These are phyloP conservation scores for Monoplex corrugatus DNA, from an alignment of 2,888 invertebrate species.

Conservation along the genomic window DNA sequence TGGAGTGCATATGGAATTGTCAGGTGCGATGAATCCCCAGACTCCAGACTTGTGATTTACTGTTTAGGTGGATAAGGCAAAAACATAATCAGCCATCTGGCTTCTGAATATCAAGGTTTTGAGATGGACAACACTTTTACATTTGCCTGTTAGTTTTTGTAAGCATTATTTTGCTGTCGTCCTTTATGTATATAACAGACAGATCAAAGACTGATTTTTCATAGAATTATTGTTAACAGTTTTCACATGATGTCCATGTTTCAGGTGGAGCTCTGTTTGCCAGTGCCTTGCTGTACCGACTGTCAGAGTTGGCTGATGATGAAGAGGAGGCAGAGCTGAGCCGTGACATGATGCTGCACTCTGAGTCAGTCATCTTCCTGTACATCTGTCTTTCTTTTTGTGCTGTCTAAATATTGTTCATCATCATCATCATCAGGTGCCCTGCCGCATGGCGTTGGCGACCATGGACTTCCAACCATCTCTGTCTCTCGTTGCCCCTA, in stretches of 20 bases:
- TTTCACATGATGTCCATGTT: neutral
- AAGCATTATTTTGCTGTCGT: too few relatives aligned
- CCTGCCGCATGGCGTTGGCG: too few relatives aligned
- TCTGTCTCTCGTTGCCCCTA: too few relatives aligned
- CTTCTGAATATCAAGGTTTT: too few relatives aligned
- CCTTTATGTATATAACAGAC: neutral
- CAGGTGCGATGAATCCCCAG: too few relatives aligned
- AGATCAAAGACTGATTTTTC: neutral
- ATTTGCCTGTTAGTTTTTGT: neutral
- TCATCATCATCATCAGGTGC: too few relatives aligned
- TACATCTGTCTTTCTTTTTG: neutral
- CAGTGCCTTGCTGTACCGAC: slow-evolving; percentile 72
- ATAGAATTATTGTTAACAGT: neutral
- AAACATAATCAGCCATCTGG: too few relatives aligned
- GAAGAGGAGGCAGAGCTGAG: slow-evolving; percentile 79
- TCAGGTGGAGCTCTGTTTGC: slow-evolving; percentile 71
- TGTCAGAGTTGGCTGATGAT: slow-evolving; percentile 72
- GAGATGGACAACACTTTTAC: neutral
- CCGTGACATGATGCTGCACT: slow-evolving; percentile 69
- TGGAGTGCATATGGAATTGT: too few relatives aligned
- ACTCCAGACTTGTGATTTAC: too few relatives aligned
- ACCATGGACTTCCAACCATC: too few relatives aligned
- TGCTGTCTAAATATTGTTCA: neutral
- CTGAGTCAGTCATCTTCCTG: slow-evolving; percentile 65
- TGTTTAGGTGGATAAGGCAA: too few relatives aligned